Evolutionary conservation across 1,140 invertebrate species (phyloP), one percentile per base, ranked within the genome.

Genomic region (Anthonomus grandis): DNA sequence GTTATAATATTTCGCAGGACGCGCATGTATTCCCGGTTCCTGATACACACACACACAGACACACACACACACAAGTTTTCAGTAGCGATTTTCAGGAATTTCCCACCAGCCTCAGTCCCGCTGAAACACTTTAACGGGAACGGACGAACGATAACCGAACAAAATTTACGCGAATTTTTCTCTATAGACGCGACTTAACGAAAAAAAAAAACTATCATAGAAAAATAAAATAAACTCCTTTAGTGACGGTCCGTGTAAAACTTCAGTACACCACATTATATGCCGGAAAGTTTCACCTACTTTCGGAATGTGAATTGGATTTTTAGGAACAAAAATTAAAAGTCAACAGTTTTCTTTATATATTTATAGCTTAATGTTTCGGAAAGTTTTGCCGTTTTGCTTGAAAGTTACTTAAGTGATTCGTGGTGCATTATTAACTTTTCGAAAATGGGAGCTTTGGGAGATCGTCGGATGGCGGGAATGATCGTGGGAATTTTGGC

Each of bases 1-100:
- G 57, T 59, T 59, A 59, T n/a, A n/a, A n/a, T 52, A 52, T 59
- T 59, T 59, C 52, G 57, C 57, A 59, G 57, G 48, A 59, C 41
- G 57, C 57, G 57, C 57, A 59, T 59, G 57, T 52, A 49, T 51
- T 39, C 41, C 36, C 39, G 57, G 41, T 9, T 46, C n/a, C 50
- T 41, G 48, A 49, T 38, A 57, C 55, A 27, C n/a, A n/a, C n/a
- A n/a, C n/a, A n/a, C n/a, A n/a, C n/a, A n/a, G n/a, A n/a, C n/a
- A n/a, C n/a, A n/a, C n/a, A n/a, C n/a, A n/a, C n/a, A n/a, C n/a
- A n/a, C n/a, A n/a, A n/a, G 46, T 57, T 51, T 58, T 59, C 49
- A 59, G 49, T 49, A 59, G 57, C 57, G 57, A 59, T 59, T 59
- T 59, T 59, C 57, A 45, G 57, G 41, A 27, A 45, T 57, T 57